Evolutionary conservation across 2,113 vertebrate genomes (phyloP), one percentile per base, ranked within the genome.

Genomic region (Cranoglanis bouderius): DNA sequence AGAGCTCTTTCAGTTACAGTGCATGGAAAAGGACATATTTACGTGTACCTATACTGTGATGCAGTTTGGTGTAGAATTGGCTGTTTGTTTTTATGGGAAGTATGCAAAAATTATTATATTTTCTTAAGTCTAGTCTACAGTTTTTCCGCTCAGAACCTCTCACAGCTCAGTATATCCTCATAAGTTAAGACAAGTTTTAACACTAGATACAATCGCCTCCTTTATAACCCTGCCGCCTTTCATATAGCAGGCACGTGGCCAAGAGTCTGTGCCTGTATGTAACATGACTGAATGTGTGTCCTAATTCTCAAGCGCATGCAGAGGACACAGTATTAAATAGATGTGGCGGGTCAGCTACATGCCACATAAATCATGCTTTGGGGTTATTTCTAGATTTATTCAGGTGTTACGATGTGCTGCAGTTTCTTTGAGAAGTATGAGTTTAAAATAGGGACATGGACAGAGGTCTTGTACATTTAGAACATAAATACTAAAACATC

Each of bases 121-220:
- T 5, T 75, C 40, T 24, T 43, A 43, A 46, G 35, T 78, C 38
- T 78, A 75, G 38, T 57, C 29, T 55, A 53, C 35, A 4, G 1
- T 19, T 86, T 61, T 43, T 16, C 89, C 84, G 86, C 78, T 85
- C 51, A 53, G 51, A 91, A 85, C 75, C 88, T 90, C 87, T 85
- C 85, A 89, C 92, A 89, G 89, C 92, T 94, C 87, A 93, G 93
- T 93, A 90, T 92, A 93, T 90, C 90, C 85, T 40, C 59, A 90
- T 91, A 92, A 90, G 92, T 93, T 92, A 65, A 65, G 67, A 70
- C n/a, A 6, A 70, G n/a, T 91, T 92, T 84, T 92, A 91, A 88
- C 74, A 88, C 83, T 65, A 88, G 89, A 93, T 90, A 92, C 85
- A 90, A 46, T 93, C 92, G 90, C 92, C 77, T 82, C 85, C 83